Percentiles rank a stretch among this genome's conserved stretches.
Conservation (phyloP, 2,888 invertebrate genomes). For the Poecilobothrus nobilitatus region DNA sequence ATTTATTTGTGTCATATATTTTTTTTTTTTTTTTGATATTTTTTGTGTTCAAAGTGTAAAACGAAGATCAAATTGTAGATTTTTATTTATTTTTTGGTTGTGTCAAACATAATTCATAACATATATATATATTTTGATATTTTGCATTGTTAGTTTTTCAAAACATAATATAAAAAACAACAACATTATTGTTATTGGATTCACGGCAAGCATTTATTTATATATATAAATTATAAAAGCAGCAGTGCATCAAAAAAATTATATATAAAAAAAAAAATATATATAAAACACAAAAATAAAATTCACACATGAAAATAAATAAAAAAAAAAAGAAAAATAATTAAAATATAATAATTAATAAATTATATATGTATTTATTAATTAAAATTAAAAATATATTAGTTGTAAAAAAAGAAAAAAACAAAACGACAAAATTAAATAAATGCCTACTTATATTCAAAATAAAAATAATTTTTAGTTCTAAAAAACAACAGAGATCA, state of each 20-base stretch:
- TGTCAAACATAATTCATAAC: constrained; percentile 20
- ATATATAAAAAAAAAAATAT: too few species aligned
- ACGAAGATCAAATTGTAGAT: too few species aligned
- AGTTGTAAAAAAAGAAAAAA: too few species aligned
- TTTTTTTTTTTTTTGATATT: too few species aligned
- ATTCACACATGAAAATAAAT: constrained; percentile 11
- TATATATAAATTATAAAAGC: not conserved
- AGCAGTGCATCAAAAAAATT: too few species aligned
- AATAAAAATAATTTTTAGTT: too few species aligned
- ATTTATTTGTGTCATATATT: constrained; percentile 10
- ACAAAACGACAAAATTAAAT: too few species aligned
- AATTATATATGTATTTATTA: too few species aligned
- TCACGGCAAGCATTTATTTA: constrained; percentile 7
- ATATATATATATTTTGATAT: not conserved
- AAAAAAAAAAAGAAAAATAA: constrained; percentile 18
- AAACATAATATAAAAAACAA: constrained; percentile 9
- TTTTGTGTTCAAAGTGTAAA: not conserved
- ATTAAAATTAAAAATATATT: constrained; percentile 8
- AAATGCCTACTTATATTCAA: too few species aligned
- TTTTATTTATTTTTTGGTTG: constrained; percentile 19
- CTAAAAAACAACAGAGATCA: too few species aligned
- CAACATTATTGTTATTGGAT: constrained; percentile 17
- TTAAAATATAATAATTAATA: constrained; percentile 15
- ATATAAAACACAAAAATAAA: constrained; percentile 7
- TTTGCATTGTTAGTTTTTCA: not conserved